Conservation (phyloP, 2,797 vertebrate genomes). For the Xenentodon cancila region DNA sequence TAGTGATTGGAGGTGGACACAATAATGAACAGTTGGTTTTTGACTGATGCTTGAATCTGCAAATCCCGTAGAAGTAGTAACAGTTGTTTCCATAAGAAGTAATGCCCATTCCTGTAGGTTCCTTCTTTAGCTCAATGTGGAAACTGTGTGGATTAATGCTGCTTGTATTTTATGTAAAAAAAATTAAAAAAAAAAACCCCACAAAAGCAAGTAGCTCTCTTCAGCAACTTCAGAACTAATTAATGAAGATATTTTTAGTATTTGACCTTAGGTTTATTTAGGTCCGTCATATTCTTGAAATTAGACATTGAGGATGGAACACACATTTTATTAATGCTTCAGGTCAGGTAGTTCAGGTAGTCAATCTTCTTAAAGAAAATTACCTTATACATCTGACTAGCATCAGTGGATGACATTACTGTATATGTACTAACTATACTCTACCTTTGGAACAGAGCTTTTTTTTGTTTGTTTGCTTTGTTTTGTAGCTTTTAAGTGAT, state of each 20-base stretch:
- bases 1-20: too few relatives aligned
- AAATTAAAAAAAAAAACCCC: too few relatives aligned
- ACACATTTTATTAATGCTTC: conserved; percentile 39
- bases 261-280: too few relatives aligned
- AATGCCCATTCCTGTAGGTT: too few relatives aligned
- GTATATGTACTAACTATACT: background rate
- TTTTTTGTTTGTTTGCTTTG: background rate
- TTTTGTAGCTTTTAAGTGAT: too few relatives aligned
- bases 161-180: conserved; percentile 4
- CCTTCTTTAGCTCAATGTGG: too few relatives aligned
- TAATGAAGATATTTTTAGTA: conserved; percentile 9
- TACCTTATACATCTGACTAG: conserved; percentile 18
- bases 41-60: too few relatives aligned
- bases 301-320: conserved; percentile 42
- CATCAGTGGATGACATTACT: conserved; percentile 33
- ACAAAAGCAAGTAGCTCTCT: background rate
- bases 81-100: too few relatives aligned
- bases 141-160: background rate
- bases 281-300: conserved; percentile 34
- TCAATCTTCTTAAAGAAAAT: conserved; percentile 35
- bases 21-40: too few relatives aligned
- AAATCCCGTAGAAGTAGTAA: too few relatives aligned
- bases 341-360: conserved; percentile 43
- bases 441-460: background rate
- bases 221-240: conserved; percentile 14